Conservation (phyloP, 2,113 vertebrate genomes). For the Takifugu bimaculatus region DNA sequence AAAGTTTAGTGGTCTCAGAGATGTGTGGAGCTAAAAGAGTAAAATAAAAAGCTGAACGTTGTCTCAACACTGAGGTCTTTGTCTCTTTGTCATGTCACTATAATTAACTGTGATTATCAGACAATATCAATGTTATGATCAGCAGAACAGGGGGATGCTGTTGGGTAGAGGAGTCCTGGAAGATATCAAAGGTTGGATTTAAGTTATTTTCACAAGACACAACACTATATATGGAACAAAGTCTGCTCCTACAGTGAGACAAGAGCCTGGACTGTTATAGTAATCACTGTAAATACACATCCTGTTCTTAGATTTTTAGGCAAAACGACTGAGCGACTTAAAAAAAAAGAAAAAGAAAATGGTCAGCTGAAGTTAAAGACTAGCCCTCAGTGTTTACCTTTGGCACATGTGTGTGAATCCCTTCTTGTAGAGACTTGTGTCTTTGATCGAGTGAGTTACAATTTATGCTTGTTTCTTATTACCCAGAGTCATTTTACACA, state of each 20-base stretch:
- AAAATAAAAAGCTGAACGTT: not conserved
- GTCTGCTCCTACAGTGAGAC: not conserved
- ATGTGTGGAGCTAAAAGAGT: not conserved
- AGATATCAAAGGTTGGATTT: not conserved
- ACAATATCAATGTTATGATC: constrained; percentile 1
- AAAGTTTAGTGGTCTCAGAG: too few species aligned
- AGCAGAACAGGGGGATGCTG: not conserved
- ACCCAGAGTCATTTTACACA: not conserved
- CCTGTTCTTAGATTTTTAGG: too few species aligned
- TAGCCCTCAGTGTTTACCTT: not conserved
- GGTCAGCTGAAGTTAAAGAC: too few species aligned
- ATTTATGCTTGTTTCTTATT: not conserved
- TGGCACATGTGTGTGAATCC: not conserved
- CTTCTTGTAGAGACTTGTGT: not conserved
- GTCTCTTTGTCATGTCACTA: not conserved
- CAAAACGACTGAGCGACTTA: too few species aligned
- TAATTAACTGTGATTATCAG: not conserved
- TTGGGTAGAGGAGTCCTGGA: not conserved
- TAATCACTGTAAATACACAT: too few species aligned
- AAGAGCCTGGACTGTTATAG: not conserved
- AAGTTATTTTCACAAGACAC: not conserved
- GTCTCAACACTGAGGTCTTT: not conserved
- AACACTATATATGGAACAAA: constrained; percentile 6
- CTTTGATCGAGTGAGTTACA: not conserved
- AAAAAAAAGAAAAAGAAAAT: too few species aligned